Percentiles rank a stretch among this genome's conserved stretches.
Conservation (phyloP, 2,797 vertebrate genomes). For the Eospalax fontanierii region DNA sequence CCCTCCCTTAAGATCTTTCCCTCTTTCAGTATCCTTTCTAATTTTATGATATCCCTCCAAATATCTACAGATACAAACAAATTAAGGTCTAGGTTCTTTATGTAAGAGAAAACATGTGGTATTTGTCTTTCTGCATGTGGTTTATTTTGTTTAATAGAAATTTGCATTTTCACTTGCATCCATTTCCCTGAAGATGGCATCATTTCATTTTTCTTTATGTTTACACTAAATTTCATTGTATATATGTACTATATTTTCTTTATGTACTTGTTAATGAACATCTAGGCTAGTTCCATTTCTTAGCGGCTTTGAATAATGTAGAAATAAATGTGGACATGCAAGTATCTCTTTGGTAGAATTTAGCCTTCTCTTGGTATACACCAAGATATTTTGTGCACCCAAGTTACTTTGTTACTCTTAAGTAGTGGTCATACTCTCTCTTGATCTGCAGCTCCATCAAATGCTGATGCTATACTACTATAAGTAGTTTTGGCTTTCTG, state of each 20-base stretch:
- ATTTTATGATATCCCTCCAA: not conserved
- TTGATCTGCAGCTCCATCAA: not conserved
- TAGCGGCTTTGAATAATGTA: not conserved
- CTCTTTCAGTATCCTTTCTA: not conserved
- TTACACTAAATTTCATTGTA: not conserved
- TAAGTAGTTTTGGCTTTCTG: not conserved
- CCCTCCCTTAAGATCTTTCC: too few species aligned
- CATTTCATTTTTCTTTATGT: not conserved
- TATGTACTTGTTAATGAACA: not conserved
- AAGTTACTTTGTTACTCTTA: not conserved
- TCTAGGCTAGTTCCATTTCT: not conserved
- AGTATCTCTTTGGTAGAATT: not conserved
- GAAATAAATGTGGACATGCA: not conserved
- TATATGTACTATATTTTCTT: not conserved
- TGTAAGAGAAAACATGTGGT: not conserved
- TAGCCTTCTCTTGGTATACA: not conserved
- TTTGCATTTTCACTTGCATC: not conserved
- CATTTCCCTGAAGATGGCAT: not conserved
- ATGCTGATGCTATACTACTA: not conserved
- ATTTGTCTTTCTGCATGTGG: not conserved
- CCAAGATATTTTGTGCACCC: not conserved
- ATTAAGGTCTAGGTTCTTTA: not conserved
- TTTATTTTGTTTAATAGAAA: not conserved
- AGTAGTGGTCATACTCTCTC: not conserved
- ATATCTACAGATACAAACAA: not conserved